These are phyloP conservation scores for Spondyliosoma cantharus DNA, from an alignment of 2,797 vertebrate genomes.

Conservation along the genomic window DNA sequence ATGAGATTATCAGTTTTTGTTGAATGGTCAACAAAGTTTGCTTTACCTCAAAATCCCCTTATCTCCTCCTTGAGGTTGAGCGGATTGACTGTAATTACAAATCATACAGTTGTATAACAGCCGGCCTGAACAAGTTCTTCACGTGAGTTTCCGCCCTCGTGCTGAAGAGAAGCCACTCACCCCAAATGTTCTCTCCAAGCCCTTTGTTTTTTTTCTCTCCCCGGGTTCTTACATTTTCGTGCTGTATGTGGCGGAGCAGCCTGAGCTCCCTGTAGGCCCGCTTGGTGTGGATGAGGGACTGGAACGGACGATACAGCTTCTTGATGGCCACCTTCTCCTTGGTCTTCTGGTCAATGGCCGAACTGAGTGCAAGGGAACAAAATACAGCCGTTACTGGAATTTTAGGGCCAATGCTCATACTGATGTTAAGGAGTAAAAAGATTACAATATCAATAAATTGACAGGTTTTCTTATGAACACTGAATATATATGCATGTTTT, in stretches of 20 bases:
- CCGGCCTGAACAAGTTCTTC: background rate
- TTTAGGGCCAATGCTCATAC: too few species aligned
- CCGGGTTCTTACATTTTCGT: slow-evolving; percentile 84
- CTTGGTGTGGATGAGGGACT: slow-evolving; percentile 86
- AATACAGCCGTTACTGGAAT: background rate
- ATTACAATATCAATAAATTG: too few species aligned
- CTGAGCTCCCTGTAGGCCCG: slow-evolving; percentile 87
- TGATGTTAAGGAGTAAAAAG: too few species aligned
- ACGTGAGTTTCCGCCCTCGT: background rate
- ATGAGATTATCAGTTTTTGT: slow-evolving; percentile 25
- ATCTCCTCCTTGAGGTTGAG: background rate
- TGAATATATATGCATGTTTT: too few species aligned
- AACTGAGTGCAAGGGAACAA: slow-evolving; percentile 68
- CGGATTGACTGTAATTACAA: background rate
- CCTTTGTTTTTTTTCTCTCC: background rate
- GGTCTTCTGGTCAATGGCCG: slow-evolving; percentile 82
- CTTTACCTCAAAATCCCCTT: slow-evolving; percentile 34
- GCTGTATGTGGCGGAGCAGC: slow-evolving; percentile 86
- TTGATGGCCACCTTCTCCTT: slow-evolving; percentile 88
- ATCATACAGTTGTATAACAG: background rate
- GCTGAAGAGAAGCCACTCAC: background rate
- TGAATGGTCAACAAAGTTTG: slow-evolving; percentile 38
- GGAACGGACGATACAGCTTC: slow-evolving; percentile 88
- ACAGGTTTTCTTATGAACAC: too few species aligned
- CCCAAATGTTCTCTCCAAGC: background rate